Evolutionary conservation across 2,888 invertebrate genomes (phyloP), one percentile per base, ranked within the genome.

Genomic region (Allophyes oxyacanthae): DNA sequence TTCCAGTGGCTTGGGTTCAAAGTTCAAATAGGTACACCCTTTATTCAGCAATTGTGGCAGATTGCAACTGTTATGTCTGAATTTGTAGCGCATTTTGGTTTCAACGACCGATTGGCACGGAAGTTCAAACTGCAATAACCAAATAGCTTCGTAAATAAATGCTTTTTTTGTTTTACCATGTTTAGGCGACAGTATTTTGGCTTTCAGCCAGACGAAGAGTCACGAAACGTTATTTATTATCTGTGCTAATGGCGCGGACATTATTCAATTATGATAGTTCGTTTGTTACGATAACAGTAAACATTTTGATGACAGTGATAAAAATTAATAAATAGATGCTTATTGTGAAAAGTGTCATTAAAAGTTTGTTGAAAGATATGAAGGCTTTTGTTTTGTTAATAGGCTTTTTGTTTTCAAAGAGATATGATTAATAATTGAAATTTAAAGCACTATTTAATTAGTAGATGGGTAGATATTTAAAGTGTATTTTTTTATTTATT

Each of bases 261-360:
- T 79, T 77, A 80, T 73, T 79, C 81, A 88, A 84, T 88, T 89
- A 88, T 88, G 86, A 86, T 85, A 86, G 82, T 82, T 82, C 79
- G 76, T 77, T 81, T 79, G 81, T 83, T 82, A 62, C 69, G 70
- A 75, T 79, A 82, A 72, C 74, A 70, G 77, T 79, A 74, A 79
- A 79, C 68, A 72, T 69, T 67, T 58, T 67, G 67, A 67, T 67
- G 61, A 53, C 53, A 45, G 59, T 62, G 66, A 66, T 72, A 74
- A 68, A 68, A 70, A 62, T 70, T 54, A 62, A 61, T 61, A 69
- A 63, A 71, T 63, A 62, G 33, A 48, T 64, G 53, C 48, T 59
- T 68, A 57, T 69, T 57, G 58, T 66, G 51, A 62, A 54, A 56
- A 66, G 63, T 71, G 48, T 64, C 51, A 48, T 56, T 57, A 42